Percentiles rank a stretch among this genome's conserved stretches.
Evolutionary conservation across 2,113 vertebrate genomes (phyloP).

Genomic region (Podarcis muralis): DNA sequence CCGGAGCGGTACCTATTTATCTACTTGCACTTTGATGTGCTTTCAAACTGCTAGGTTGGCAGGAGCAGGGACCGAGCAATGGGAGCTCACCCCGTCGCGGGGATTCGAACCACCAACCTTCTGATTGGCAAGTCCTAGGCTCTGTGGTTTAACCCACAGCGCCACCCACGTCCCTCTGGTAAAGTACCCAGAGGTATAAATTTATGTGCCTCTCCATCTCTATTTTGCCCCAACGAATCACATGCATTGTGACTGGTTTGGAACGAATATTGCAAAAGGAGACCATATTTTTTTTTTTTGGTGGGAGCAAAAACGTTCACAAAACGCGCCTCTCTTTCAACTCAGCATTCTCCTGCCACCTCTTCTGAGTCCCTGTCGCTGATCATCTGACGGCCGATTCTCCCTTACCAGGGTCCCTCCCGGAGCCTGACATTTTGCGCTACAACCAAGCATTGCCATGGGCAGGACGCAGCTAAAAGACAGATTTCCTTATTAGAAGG

Average conservation of each 20-base stretch:
- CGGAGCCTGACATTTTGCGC: conserved; percentile 82
- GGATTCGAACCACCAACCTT: no score
- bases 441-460: conserved; percentile 78
- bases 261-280: not conserved
- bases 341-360: conserved; percentile 41
- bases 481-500: conserved; percentile 79
- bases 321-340: not conserved
- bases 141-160: no score
- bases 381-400: conserved; percentile 70
- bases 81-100: no score
- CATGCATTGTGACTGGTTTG: not conserved
- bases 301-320: no score
- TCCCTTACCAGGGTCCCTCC: conserved; percentile 73
- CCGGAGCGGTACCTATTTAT: no score
- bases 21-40: no score
- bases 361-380: conserved; percentile 66
- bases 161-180: no score
- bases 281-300: not conserved
- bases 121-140: no score
- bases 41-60: no score
- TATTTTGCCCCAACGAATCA: no score
- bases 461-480: conserved; percentile 77
- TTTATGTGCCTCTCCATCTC: not conserved
- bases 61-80: no score
- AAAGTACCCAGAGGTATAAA: not conserved